Conservation (phyloP, 2,888 invertebrate genomes). For the Drosophila borborema region DNA sequence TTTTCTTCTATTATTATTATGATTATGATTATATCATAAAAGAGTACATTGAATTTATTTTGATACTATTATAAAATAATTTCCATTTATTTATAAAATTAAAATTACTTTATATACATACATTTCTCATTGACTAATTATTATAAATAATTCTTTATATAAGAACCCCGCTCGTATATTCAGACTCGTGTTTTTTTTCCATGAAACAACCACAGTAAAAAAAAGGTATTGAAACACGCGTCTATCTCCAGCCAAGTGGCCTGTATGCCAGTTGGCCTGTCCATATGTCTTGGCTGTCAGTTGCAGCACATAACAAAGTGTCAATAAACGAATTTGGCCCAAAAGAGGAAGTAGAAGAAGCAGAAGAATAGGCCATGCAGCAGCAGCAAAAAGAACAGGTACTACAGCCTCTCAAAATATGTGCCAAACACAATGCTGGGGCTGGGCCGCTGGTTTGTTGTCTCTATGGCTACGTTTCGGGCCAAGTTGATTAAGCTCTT, state of each 20-base stretch:
- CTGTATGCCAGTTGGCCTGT: conserved; percentile 23
- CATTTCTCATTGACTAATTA: no score
- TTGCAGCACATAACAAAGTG: conserved; percentile 74
- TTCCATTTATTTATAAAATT: no score
- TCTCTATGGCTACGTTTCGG: conserved; percentile 19
- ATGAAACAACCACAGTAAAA: neutral
- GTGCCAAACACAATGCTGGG: conserved; percentile 10
- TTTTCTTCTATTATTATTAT: no score
- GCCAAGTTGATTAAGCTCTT: conserved; percentile 62
- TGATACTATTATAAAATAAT: no score
- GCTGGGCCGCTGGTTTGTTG: conserved; percentile 35
- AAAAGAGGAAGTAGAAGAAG: conserved; percentile 15
- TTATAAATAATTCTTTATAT: no score
- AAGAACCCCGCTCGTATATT: neutral
- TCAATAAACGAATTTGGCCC: conserved; percentile 72
- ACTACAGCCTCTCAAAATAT: conserved; percentile 26
- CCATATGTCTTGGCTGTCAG: conserved; percentile 62
- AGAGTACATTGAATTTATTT: no score
- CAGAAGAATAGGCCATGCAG: conserved; percentile 8
- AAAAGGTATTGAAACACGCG: conserved; percentile 2
- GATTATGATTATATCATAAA: no score
- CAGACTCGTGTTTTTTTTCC: neutral
- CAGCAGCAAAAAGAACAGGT: conserved; percentile 22
- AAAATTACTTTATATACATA: no score
- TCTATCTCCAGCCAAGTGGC: conserved; percentile 27